phyloP scores from a whole-genome alignment of 2,888 invertebrate genomes.

The Drosophila greeni region DNA sequence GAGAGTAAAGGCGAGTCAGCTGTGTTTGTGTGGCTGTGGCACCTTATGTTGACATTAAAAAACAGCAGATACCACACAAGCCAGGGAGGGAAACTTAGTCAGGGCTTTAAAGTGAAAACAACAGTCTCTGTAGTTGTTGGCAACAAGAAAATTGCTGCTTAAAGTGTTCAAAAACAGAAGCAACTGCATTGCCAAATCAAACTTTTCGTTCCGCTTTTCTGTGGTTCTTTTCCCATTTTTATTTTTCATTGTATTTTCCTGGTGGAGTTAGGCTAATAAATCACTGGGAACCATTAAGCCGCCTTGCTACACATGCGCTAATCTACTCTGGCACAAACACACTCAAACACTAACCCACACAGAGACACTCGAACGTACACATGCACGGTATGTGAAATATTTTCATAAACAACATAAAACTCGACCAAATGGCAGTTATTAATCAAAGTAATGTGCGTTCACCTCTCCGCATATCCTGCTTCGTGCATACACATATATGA shows the following conservation, averaged over 20 bases:
- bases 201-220: constrained; percentile 18
- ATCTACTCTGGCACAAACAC: constrained; percentile 55
- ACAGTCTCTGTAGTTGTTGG: background rate
- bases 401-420: constrained; percentile 74
- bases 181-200: constrained; percentile 56
- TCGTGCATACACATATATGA: constrained; percentile 6
- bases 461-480: constrained; percentile 24
- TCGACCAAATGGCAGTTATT: constrained; percentile 72
- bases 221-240: constrained; percentile 12
- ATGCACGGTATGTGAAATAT: constrained; percentile 59
- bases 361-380: constrained; percentile 17
- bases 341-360: constrained; percentile 25
- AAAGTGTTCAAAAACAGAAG: constrained; percentile 11
- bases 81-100: constrained; percentile 10
- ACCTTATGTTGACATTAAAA: constrained; percentile 37
- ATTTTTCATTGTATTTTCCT: constrained; percentile 20
- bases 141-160: background rate
- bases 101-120: constrained; percentile 23
- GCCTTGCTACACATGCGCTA: constrained; percentile 66
- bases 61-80: constrained; percentile 9
- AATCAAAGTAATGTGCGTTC: constrained; percentile 72
- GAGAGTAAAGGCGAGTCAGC: constrained; percentile 30
- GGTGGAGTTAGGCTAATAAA: constrained; percentile 56
- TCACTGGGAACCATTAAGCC: constrained; percentile 66
- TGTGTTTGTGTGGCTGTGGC: constrained; percentile 25